Conservation (phyloP, 2,888 invertebrate species). For the Apamea epomidion region DNA sequence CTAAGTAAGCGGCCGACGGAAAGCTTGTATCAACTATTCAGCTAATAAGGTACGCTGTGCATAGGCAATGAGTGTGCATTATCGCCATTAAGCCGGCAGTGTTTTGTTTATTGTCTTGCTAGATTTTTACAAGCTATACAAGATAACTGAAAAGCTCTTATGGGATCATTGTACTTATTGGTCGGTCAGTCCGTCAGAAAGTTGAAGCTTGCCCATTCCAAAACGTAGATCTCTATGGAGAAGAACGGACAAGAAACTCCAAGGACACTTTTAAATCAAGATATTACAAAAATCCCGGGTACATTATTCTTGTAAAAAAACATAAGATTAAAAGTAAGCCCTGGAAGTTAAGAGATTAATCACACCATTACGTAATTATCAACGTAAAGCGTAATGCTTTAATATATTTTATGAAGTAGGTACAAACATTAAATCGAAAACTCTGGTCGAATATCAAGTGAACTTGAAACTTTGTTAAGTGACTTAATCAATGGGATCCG, state of each 20-base stretch:
- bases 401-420: background rate
- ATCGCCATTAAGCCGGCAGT: background rate
- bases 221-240: too few species aligned
- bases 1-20: conserved; percentile 41
- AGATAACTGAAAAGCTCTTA: background rate
- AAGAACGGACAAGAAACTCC: too few species aligned
- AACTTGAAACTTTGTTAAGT: background rate
- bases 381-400: background rate
- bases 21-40: conserved; percentile 62
- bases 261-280: too few species aligned
- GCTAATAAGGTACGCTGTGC: conserved; percentile 53
- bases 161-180: background rate
- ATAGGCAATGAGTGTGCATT: conserved; percentile 37
- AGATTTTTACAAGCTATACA: background rate
- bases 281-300: too few species aligned
- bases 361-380: too few species aligned
- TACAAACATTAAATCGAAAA: background rate
- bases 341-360: too few species aligned
- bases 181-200: too few species aligned
- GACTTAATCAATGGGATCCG: background rate
- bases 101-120: conserved; percentile 16
- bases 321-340: too few species aligned
- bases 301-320: too few species aligned
- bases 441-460: background rate
- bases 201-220: too few species aligned